These are phyloP conservation scores for Nyctibius bracteatus DNA, from an alignment of 2,113 vertebrate species.

Conservation along the genomic window DNA sequence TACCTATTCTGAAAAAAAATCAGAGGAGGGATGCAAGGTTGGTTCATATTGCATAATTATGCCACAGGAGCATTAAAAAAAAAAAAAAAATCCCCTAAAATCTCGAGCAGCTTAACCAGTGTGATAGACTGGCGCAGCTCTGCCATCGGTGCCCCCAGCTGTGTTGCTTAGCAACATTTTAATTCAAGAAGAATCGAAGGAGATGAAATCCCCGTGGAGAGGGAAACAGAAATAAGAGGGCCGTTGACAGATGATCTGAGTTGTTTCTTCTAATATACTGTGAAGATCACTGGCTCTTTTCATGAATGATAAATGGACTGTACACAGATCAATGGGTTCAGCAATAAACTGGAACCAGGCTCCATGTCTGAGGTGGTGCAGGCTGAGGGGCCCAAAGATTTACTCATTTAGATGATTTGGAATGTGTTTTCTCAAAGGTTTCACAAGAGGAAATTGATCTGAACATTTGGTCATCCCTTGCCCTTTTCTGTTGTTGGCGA, in stretches of 20 bases:
- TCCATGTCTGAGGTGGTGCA: constrained; percentile 68
- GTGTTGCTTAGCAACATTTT: constrained; percentile 92
- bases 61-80: constrained; percentile 26
- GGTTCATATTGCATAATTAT: constrained; percentile 70
- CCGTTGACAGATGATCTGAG: constrained; percentile 90
- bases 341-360: constrained; percentile 79
- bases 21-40: background rate
- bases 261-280: constrained; percentile 94
- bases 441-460: constrained; percentile 68
- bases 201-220: constrained; percentile 87
- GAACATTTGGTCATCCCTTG: constrained; percentile 64
- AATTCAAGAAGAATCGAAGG: constrained; percentile 88
- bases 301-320: constrained; percentile 92
- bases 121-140: constrained; percentile 74
- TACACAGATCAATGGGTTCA: constrained; percentile 88
- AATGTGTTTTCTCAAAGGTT: constrained; percentile 75
- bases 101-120: constrained; percentile 74
- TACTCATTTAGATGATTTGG: constrained; percentile 74
- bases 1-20: constrained; percentile 37
- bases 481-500: constrained; percentile 58
- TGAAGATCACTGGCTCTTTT: constrained; percentile 92
- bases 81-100: constrained; percentile 46
- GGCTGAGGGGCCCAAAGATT: constrained; percentile 63
- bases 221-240: constrained; percentile 88
- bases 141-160: constrained; percentile 75